These are phyloP conservation scores for Mesoligia furuncula DNA, from an alignment of 2,888 invertebrate genomes.

Conservation along the genomic window DNA sequence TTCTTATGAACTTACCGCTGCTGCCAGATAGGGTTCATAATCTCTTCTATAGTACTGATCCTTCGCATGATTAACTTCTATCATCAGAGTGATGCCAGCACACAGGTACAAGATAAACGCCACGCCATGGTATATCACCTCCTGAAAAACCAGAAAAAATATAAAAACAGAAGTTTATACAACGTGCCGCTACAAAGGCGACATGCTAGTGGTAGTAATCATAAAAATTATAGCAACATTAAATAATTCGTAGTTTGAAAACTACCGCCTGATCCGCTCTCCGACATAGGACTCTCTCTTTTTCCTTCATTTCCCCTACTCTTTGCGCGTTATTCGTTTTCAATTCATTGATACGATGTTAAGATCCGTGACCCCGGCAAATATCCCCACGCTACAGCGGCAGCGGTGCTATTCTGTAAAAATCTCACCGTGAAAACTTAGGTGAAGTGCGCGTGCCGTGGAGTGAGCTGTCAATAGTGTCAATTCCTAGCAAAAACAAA, in stretches of 20 bases:
- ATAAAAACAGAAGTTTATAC: background rate
- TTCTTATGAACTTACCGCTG: constrained; percentile 90
- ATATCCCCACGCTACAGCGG: no score
- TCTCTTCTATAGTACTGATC: constrained; percentile 85
- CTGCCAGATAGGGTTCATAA: constrained; percentile 93
- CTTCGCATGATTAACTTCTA: constrained; percentile 91
- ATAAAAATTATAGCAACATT: background rate
- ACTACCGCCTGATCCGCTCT: background rate
- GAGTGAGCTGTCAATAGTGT: no score
- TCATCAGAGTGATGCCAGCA: constrained; percentile 92
- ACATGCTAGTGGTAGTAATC: background rate
- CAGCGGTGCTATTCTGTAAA: no score
- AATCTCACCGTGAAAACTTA: no score
- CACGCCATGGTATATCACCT: constrained; percentile 94
- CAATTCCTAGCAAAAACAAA: no score
- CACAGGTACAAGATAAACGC: constrained; percentile 93
- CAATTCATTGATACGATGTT: background rate
- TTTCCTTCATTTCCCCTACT: background rate
- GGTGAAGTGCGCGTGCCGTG: no score
- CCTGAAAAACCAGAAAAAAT: constrained; percentile 88
- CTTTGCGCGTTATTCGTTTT: background rate
- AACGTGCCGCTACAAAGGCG: background rate
- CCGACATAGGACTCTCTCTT: no score
- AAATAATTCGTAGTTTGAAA: background rate
- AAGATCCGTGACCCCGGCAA: no score